Conservation (phyloP, 2,797 vertebrate genomes). For the Alfaro cultratus region DNA sequence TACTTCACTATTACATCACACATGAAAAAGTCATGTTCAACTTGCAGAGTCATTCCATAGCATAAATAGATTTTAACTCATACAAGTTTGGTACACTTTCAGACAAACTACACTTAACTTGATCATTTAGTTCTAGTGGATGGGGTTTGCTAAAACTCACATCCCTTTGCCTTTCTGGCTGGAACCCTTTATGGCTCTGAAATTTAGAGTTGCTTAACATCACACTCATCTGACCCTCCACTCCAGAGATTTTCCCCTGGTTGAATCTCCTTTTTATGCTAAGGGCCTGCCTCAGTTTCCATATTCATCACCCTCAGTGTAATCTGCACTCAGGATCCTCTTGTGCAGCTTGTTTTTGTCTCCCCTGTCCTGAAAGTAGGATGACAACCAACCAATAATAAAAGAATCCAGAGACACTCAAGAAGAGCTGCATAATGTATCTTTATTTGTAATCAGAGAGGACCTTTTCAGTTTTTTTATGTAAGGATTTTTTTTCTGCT, state of each 20-base stretch:
- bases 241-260: conserved; percentile 14
- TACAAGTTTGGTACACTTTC: not conserved
- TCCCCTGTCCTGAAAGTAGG: conserved; percentile 25
- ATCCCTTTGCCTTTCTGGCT: not conserved
- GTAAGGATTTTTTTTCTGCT: conserved; percentile 6
- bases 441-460: conserved; percentile 24
- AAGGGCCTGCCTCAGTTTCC: conserved; percentile 33
- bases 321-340: conserved; percentile 29
- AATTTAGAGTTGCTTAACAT: conserved; percentile 11
- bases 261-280: conserved; percentile 35
- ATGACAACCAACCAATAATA: conserved; percentile 35
- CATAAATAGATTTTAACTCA: not conserved
- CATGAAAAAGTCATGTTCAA: not conserved
- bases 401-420: conserved; percentile 24
- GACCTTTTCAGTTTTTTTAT: conserved; percentile 11
- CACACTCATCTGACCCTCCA: conserved; percentile 5
- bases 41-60: not conserved
- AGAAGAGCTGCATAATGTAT: conserved; percentile 28
- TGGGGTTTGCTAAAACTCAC: not conserved
- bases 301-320: conserved; percentile 47
- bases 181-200: not conserved
- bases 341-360: conserved; percentile 34
- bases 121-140: not conserved
- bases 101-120: not conserved
- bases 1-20: not conserved